Evolutionary conservation across 2,888 invertebrate genomes (phyloP), one percentile per base, ranked within the genome.

Genomic region (Troglohyphantes excavatus): DNA sequence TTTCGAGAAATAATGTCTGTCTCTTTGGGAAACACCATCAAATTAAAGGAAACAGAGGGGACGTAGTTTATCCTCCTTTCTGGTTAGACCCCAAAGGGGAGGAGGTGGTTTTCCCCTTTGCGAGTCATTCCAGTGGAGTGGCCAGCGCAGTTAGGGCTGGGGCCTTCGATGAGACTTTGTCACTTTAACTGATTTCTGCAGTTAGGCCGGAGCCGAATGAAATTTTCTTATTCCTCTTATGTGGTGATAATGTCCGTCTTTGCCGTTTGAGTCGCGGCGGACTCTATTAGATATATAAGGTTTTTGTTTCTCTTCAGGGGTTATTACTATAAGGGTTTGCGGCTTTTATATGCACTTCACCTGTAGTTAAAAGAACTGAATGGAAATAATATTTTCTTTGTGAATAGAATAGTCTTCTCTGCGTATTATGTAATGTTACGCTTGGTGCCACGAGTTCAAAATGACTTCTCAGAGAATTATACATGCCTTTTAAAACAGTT

Each of bases 1-100:
- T 72, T 82, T 82, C 72, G 70, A 68, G 70, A 82, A 72, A 81
- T 78, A 78, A 78, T 81, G 81, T 81, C 53, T 46, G 82, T 72
- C 82, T 82, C 61, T 46, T 39, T 70, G 70, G 82, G 82, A 82
- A 70, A 61, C 70, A 68, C 82, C 70, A 82, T 82, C 70, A 82
- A 82, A 82, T 82, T 72, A 82, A 72, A 82, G 82, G 82, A 61
- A 70, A 61, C 70, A 61, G 72, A 70, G 70, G 72, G 79, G 79
- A 81, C 68, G 78, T 68, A 68, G 79, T 68, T 81, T 81, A 81
- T 81, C 81, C 81, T 72, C 33, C 70, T 70, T 46, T 53, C 81
- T 68, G 43, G 67, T 68, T 53, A 46, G 82, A 72, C 72, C 82
- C 72, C 26, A 39, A 61, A 72, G 82, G 70, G 72, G 59, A 11